Conservation (phyloP, 30 jellyfish, hydroid and myxozoan genomes). For the Chironex yamaguchii region DNA sequence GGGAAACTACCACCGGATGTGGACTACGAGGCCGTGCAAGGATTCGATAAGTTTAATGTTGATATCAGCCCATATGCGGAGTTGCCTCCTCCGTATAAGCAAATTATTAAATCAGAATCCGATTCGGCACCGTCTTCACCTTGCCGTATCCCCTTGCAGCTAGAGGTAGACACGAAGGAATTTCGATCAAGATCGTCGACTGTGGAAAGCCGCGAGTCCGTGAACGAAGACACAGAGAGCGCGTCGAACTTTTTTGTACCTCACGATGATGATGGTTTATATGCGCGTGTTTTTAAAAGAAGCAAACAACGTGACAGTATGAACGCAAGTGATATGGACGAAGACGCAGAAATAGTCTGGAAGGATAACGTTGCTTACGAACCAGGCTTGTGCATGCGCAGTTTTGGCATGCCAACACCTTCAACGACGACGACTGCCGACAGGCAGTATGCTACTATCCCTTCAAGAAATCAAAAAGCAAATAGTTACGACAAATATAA, state of each 20-base stretch:
- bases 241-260: slow-evolving; percentile 47
- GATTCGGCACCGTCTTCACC: slow-evolving; percentile 93
- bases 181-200: slow-evolving; percentile 84
- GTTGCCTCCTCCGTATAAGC: slow-evolving; percentile 14
- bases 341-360: slow-evolving; percentile 89
- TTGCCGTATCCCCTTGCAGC: slow-evolving; percentile 9
- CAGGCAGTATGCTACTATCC: slow-evolving; percentile 90
- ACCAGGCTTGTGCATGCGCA: not conserved
- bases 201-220: slow-evolving; percentile 78
- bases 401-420: slow-evolving; percentile 15
- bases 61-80: slow-evolving; percentile 79
- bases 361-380: slow-evolving; percentile 86
- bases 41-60: slow-evolving; percentile 8
- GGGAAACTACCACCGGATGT: slow-evolving; percentile 54
- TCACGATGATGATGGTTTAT: slow-evolving; percentile 82
- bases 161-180: slow-evolving; percentile 44
- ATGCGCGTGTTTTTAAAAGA: not conserved
- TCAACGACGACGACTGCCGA: slow-evolving; percentile 51
- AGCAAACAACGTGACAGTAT: not conserved
- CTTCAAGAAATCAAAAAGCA: slow-evolving; percentile 78
- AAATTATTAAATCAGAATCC: slow-evolving; percentile 37
- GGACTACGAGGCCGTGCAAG: slow-evolving; percentile 72
- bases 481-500: slow-evolving; percentile 49
- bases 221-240: slow-evolving; percentile 3
- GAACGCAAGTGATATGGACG: slow-evolving; percentile 78